A percentile compares a stretch with the other conserved stretches of the same genome.
Evolutionary conservation across 2,113 vertebrate species (phyloP).

Genomic region (Oceanites oceanicus): DNA sequence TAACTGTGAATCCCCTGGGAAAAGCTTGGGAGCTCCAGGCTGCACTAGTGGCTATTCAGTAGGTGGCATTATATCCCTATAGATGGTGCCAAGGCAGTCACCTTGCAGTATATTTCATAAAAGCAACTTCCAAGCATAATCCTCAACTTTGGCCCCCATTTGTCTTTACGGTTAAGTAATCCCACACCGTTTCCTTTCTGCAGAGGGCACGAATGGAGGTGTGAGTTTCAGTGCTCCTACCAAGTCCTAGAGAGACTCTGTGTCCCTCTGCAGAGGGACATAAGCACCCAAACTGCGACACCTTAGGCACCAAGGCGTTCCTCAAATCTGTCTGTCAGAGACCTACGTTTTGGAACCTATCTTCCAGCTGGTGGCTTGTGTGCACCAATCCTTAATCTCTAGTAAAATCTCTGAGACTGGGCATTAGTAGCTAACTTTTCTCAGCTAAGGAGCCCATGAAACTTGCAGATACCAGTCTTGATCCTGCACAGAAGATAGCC

Average conservation of each 20-base stretch:
- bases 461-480: not conserved
- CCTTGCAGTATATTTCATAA: not conserved
- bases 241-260: not conserved
- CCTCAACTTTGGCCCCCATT: not conserved
- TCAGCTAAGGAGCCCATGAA: not conserved
- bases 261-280: rapidly evolving
- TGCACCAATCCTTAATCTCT: rapidly evolving
- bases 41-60: conserved; percentile 24
- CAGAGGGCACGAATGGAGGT: not conserved
- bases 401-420: not conserved
- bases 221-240: rapidly evolving
- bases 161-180: not conserved
- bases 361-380: not conserved
- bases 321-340: not conserved
- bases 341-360: not conserved
- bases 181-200: rapidly evolving
- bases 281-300: not conserved
- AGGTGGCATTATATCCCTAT: conserved; percentile 48
- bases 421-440: not conserved
- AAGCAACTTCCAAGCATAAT: not conserved
- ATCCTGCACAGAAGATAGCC: not conserved
- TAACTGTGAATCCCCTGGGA: not conserved
- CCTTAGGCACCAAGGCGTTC: not conserved
- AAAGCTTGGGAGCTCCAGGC: not conserved
- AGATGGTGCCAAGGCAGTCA: not conserved